Percentiles rank a stretch among this genome's conserved stretches.
phyloP scores from a whole-genome alignment of 2,888 invertebrate species.

The Troides aeacus region DNA sequence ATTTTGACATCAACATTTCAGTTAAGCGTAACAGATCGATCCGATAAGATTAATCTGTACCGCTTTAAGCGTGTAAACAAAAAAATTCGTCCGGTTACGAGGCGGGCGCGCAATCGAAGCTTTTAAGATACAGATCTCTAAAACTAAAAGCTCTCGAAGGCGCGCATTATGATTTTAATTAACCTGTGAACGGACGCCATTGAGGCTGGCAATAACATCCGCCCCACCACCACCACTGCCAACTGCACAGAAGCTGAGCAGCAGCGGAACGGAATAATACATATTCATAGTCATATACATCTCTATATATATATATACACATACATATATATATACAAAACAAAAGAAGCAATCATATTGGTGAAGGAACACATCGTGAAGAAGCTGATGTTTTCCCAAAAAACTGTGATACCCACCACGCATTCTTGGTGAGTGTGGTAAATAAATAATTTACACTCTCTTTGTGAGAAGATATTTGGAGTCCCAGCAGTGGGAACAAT shows the following conservation, averaged over 20 bases:
- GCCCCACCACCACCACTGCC: slow-evolving; percentile 8
- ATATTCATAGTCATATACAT: too few species aligned
- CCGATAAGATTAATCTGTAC: slow-evolving; percentile 19
- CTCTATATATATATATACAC: too few species aligned
- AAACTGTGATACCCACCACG: too few species aligned
- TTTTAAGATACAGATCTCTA: slow-evolving; percentile 35
- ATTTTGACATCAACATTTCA: slow-evolving; percentile 6
- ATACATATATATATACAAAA: too few species aligned
- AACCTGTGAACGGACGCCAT: slow-evolving; percentile 31
- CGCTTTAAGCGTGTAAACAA: slow-evolving; percentile 30
- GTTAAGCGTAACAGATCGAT: slow-evolving; percentile 19
- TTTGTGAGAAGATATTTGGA: too few species aligned
- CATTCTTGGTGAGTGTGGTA: too few species aligned
- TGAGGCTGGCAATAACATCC: slow-evolving; percentile 29
- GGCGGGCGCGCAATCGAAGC: slow-evolving; percentile 32
- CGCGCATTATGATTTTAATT: slow-evolving; percentile 34
- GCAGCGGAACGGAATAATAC: slow-evolving; percentile 5
- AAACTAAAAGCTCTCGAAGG: slow-evolving; percentile 32
- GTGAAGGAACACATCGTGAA: too few species aligned
- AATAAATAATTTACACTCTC: too few species aligned
- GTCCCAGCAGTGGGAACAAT: too few species aligned
- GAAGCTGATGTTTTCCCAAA: too few species aligned
- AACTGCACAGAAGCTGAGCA: background rate
- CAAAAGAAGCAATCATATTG: too few species aligned
- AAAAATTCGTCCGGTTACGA: slow-evolving; percentile 24